Conservation (phyloP, 2,888 invertebrate species). For the Congeria kusceri region DNA sequence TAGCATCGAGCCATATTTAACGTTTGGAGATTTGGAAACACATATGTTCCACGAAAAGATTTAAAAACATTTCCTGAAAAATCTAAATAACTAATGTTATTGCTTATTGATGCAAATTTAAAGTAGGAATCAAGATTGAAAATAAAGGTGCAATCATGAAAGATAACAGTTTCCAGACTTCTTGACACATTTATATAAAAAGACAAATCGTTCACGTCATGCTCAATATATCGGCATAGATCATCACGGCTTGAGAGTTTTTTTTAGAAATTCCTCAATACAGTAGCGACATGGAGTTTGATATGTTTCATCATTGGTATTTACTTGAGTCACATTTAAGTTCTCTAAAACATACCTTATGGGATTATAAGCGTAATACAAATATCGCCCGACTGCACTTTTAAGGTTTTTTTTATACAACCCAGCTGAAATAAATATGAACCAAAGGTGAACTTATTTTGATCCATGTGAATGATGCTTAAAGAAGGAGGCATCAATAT, state of each 20-base stretch:
- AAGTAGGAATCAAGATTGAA: no score
- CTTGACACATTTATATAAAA: no score
- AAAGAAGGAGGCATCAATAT: conserved; percentile 20
- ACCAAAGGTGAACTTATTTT: conserved; percentile 43
- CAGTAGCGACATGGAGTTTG: no score
- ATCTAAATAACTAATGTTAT: conserved; percentile 9
- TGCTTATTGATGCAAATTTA: no score
- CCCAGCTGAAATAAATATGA: conserved; percentile 32
- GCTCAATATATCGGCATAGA: no score
- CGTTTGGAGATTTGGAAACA: background rate
- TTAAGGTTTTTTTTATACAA: conserved; percentile 8
- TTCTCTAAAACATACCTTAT: background rate
- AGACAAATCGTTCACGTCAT: no score
- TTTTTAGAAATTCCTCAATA: no score
- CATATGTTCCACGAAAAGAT: conserved; percentile 20
- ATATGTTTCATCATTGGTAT: background rate
- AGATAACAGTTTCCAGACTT: no score
- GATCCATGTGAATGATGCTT: conserved; percentile 17
- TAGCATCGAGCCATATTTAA: no score
- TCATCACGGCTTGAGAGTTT: no score
- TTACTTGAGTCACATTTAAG: background rate
- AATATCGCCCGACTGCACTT: background rate
- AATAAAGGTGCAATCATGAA: no score
- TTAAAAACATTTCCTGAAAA: conserved; percentile 34
- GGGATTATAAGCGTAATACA: conserved; percentile 9